These are phyloP conservation scores for Drosophila paulistorum DNA, from an alignment of 1,140 invertebrate genomes.

Conservation along the genomic window DNA sequence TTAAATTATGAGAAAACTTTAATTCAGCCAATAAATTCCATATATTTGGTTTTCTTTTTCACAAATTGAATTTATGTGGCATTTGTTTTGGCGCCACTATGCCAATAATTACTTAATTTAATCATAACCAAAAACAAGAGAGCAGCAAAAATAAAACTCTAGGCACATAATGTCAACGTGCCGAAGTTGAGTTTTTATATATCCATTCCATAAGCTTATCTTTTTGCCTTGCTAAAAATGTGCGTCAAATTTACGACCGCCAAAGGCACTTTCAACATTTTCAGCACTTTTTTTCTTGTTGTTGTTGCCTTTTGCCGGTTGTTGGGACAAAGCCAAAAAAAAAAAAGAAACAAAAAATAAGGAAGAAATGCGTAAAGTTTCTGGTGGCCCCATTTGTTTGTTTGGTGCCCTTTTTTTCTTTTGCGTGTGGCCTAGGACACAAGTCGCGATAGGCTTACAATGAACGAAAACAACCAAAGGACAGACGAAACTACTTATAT, in stretches of 20 bases:
- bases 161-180: conserved; percentile 38
- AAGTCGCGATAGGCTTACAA: conserved; percentile 61
- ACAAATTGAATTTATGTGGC: conserved; percentile 52
- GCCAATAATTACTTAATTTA: conserved; percentile 79
- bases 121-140: conserved; percentile 63
- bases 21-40: conserved; percentile 52
- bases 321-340: conserved; percentile 27
- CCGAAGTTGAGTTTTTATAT: conserved; percentile 61
- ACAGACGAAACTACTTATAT: not conserved
- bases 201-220: conserved; percentile 71
- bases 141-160: conserved; percentile 27
- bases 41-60: conserved; percentile 38
- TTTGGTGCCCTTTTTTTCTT: conserved; percentile 29
- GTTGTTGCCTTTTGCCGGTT: conserved; percentile 20
- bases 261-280: conserved; percentile 70
- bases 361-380: conserved; percentile 64
- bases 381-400: conserved; percentile 36
- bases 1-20: conserved; percentile 36
- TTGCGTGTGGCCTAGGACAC: conserved; percentile 40
- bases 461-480: conserved; percentile 24
- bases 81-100: conserved; percentile 57
- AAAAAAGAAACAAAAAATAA: conserved; percentile 9
- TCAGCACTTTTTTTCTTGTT: conserved; percentile 50
- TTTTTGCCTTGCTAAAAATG: conserved; percentile 40
- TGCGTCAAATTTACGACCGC: conserved; percentile 72